Evolutionary conservation across 2,888 invertebrate species (phyloP).

Genomic region (Nasonovia ribisnigri): DNA sequence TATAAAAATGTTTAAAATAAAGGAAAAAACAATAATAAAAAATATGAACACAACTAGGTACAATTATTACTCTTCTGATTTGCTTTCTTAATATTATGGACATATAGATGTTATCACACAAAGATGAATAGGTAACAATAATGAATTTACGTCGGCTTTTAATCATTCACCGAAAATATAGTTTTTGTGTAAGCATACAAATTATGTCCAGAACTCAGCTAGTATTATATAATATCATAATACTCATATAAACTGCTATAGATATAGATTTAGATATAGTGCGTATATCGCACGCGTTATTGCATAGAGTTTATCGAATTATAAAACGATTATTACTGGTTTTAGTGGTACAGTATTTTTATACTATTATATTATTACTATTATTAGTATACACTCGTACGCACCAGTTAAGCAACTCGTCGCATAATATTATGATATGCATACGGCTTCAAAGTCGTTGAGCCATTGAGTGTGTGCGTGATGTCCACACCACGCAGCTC

Average conservation of each 20-base stretch:
- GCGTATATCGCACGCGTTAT: neutral
- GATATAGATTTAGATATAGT: neutral
- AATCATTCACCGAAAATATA: too few relatives aligned
- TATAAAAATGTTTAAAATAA: too few relatives aligned
- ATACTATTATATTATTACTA: neutral
- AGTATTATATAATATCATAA: neutral
- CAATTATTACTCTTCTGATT: too few relatives aligned
- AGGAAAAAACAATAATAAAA: too few relatives aligned
- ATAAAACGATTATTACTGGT: slow-evolving; percentile 59
- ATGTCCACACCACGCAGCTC: neutral
- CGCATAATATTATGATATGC: neutral
- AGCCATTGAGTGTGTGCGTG: slow-evolving; percentile 1
- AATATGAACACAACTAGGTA: too few relatives aligned
- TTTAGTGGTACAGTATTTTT: slow-evolving; percentile 21
- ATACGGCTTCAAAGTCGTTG: neutral
- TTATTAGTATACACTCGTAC: neutral
- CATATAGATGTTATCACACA: too few relatives aligned
- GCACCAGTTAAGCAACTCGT: slow-evolving; percentile 27
- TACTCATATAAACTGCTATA: neutral
- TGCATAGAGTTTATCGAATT: slow-evolving; percentile 41
- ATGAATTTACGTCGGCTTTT: too few relatives aligned
- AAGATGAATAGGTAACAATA: too few relatives aligned
- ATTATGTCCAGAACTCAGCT: neutral
- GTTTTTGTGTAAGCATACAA: too few relatives aligned
- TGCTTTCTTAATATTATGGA: too few relatives aligned